phyloP scores from a whole-genome alignment of 2,888 invertebrate genomes.

The Sipunculus nudus region DNA sequence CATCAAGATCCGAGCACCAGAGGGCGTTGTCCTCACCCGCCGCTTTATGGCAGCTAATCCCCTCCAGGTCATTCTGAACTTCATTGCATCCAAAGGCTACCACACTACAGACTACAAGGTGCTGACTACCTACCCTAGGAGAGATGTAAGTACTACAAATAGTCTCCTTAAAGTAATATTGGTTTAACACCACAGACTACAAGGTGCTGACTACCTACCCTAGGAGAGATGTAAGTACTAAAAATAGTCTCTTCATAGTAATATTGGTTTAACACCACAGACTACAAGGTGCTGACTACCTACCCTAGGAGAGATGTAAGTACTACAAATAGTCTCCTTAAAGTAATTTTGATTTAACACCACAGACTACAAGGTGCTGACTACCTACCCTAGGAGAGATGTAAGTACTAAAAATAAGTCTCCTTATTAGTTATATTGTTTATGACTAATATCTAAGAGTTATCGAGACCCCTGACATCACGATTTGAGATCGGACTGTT shows the following conservation, averaged over 20 bases:
- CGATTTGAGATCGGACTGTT: no score
- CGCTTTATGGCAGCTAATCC: conserved; percentile 75
- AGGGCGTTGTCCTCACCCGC: conserved; percentile 79
- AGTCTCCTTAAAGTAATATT: no score
- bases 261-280: conserved; percentile 85
- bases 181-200: conserved; percentile 85
- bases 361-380: conserved; percentile 88
- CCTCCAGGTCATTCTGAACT: conserved; percentile 81
- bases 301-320: conserved; percentile 96
- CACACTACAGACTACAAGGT: conserved; percentile 89
- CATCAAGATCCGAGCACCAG: conserved; percentile 83
- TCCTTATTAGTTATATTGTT: no score
- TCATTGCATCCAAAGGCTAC: conserved; percentile 87
- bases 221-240: conserved; percentile 93
- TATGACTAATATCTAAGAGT: no score
- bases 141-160: conserved; percentile 96
- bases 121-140: conserved; percentile 91
- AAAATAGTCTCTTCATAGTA: no score
- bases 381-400: conserved; percentile 94
- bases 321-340: no score
- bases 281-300: conserved; percentile 90
- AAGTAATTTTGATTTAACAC: conserved; percentile 87
- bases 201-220: conserved; percentile 95
- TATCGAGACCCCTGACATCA: no score
- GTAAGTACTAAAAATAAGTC: no score